Evolutionary conservation across 1,140 invertebrate genomes (phyloP), one percentile per base, ranked within the genome.

Genomic region (Sarcophaga peregrina): DNA sequence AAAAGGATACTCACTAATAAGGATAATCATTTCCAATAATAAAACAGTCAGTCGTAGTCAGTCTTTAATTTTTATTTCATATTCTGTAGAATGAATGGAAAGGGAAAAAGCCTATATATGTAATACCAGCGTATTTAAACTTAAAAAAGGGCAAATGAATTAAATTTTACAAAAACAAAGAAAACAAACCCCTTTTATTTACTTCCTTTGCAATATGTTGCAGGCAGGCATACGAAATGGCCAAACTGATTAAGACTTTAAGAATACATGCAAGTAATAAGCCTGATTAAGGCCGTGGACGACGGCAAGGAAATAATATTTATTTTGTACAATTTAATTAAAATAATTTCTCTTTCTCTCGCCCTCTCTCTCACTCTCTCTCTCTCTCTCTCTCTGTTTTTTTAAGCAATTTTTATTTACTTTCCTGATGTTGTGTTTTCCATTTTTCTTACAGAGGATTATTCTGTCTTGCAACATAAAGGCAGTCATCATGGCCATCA

Each of bases 371-470:
- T 37, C 25, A 2, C 25, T 37, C 25, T 37, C 25, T 37, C 4
- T 37, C 25, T 37, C 25, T 37, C 4, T 37, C 25, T 37, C 25
- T 1, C 25, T 37, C 4, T 37, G 25, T 37, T 37, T 37, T 37
- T 37, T 37, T 37, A 37, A 37, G 25, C 25, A 4, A 37, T 37
- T 37, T 37, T 37, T 37, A 37, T 37, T 37, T 37, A 37, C 25
- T 37, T 37, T 37, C 25, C 25, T 37, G 25, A 1, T 37, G 8
- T 48, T 48, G 45, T 50, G 68, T 62, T 81, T 75, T 10, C 72
- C 4, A 72, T 11, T 10, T 82, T 45, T 81, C 83, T 75, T 87
- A 83, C 84, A 89, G 88, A 89, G 85, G 88, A 89, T 78, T 89
- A 68, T 68, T 68, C 62, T n/a, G 62, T 68, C 17, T 46, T 37